phyloP scores from a whole-genome alignment of 2,113 vertebrate species.

The Anhinga anhinga region DNA sequence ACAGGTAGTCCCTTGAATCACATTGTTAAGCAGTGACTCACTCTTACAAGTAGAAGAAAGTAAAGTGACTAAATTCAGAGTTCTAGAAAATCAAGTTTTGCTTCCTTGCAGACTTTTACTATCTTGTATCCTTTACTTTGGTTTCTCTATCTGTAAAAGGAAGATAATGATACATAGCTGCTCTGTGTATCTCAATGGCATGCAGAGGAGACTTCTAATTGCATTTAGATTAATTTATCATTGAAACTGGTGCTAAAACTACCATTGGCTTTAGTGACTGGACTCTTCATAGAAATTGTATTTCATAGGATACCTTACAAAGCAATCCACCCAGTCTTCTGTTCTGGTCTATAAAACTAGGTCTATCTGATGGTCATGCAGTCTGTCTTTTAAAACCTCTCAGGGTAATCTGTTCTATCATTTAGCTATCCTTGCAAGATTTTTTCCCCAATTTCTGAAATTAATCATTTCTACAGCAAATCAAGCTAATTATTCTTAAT shows the following conservation, averaged over 20 bases:
- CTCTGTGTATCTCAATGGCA: background rate
- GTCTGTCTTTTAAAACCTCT: background rate
- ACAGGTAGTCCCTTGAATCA: background rate
- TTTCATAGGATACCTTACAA: background rate
- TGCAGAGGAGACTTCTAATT: background rate
- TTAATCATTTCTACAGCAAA: background rate
- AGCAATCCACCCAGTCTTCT: background rate
- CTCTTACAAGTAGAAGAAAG: background rate
- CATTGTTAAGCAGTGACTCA: background rate
- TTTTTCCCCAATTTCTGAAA: background rate
- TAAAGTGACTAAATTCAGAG: background rate
- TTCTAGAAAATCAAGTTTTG: background rate
- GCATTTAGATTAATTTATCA: background rate
- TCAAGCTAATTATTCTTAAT: background rate
- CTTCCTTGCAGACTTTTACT: background rate
- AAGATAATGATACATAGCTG: background rate
- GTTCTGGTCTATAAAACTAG: background rate
- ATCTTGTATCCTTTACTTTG: background rate
- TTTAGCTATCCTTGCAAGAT: background rate
- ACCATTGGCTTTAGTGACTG: background rate
- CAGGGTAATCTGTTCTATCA: background rate
- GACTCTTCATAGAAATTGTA: background rate
- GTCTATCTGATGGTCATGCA: background rate
- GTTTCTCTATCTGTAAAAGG: background rate
- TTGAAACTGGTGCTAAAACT: background rate